Evolutionary conservation across 92 coral and sea anemone genomes (phyloP).

Genomic region (Epizoanthus scotinus): DNA sequence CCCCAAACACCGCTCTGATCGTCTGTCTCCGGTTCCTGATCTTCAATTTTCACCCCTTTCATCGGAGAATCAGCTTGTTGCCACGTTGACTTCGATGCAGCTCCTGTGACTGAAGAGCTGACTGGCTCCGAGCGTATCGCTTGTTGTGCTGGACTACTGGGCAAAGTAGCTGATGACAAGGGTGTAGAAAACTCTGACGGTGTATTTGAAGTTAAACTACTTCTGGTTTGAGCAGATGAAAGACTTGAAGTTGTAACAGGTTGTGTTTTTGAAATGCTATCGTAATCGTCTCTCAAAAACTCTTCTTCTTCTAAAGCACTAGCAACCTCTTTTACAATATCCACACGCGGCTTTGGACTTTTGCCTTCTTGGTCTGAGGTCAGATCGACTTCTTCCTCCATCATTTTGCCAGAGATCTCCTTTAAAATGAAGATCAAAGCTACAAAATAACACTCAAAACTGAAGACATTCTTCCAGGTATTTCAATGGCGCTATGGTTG

Average conservation of each 20-base stretch:
- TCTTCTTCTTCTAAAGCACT: conserved; percentile 94
- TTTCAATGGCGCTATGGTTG: conserved; percentile 6
- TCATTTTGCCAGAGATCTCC: conserved; percentile 36
- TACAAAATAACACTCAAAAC: conserved; percentile 1
- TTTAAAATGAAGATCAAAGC: not conserved
- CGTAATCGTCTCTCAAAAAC: conserved; percentile 62
- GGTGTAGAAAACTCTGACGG: conserved; percentile 24
- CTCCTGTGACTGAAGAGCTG: not conserved
- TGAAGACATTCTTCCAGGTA: not conserved
- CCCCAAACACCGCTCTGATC: conserved; percentile 86
- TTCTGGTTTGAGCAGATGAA: conserved; percentile 34
- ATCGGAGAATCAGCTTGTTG: conserved; percentile 46
- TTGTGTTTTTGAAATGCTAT: conserved; percentile 42
- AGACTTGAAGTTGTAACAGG: conserved; percentile 42
- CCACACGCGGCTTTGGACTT: conserved; percentile 50
- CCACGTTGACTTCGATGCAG: conserved; percentile 72
- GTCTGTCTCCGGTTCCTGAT: conserved; percentile 55
- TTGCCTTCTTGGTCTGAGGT: conserved; percentile 38
- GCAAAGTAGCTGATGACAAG: conserved; percentile 1
- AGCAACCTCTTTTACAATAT: conserved; percentile 88
- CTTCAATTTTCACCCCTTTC: conserved; percentile 90
- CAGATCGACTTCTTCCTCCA: conserved; percentile 23
- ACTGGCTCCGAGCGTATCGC: conserved; percentile 54
- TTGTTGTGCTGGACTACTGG: conserved; percentile 68
- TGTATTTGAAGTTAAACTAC: conserved; percentile 23